Percentiles rank a stretch among this genome's conserved stretches.
Conservation (phyloP, 2,888 invertebrate species). For the Aplocera efformata region DNA sequence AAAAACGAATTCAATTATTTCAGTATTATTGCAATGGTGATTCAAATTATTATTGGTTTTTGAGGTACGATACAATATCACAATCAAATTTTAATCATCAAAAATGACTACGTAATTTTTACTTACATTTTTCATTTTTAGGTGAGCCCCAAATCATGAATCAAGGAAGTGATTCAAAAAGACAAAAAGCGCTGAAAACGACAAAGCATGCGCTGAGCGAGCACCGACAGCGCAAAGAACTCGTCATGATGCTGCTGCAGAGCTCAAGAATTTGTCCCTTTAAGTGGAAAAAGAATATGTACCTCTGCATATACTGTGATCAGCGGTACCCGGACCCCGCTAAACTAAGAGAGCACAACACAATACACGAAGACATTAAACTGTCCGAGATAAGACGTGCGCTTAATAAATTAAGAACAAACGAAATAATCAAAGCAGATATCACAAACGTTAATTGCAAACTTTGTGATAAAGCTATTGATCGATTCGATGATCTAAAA, state of each 20-base stretch:
- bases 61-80: too few relatives aligned
- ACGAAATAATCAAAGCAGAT: constrained; percentile 62
- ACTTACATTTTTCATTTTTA: constrained; percentile 1
- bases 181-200: constrained; percentile 7
- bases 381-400: constrained; percentile 16
- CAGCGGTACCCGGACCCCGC: constrained; percentile 51
- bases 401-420: constrained; percentile 37
- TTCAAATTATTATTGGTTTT: too few relatives aligned
- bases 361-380: constrained; percentile 32
- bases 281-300: constrained; percentile 63
- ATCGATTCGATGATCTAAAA: constrained; percentile 46
- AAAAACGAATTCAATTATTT: too few relatives aligned
- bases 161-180: not conserved
- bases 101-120: not conserved
- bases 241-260: constrained; percentile 51
- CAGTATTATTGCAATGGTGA: too few relatives aligned
- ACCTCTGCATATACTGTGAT: constrained; percentile 62
- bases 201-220: constrained; percentile 29
- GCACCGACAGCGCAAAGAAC: constrained; percentile 42
- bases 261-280: constrained; percentile 61
- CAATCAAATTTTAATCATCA: too few relatives aligned
- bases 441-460: constrained; percentile 54
- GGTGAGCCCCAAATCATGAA: constrained; percentile 1
- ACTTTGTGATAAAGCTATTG: constrained; percentile 44
- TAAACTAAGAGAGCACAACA: constrained; percentile 45